A percentile compares a stretch with the other conserved stretches of the same genome.
Evolutionary conservation across 2,113 vertebrate species (phyloP).

Genomic region (Halichoerus grypus): DNA sequence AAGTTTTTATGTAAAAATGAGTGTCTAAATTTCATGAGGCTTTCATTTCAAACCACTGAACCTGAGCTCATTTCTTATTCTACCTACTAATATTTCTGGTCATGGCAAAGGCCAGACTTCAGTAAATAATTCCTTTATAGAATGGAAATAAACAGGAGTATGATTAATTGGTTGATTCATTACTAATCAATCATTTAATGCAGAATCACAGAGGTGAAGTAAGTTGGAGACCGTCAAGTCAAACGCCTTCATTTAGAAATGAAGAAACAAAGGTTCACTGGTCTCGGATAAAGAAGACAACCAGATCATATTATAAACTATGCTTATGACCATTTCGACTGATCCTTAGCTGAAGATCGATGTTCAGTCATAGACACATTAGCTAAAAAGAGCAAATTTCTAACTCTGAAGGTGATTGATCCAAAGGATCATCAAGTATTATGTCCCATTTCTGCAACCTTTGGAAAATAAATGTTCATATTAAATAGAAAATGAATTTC

Average conservation of each 20-base stretch:
- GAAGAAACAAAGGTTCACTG: not conserved
- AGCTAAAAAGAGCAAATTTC: slow-evolving; percentile 34
- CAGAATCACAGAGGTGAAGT: not conserved
- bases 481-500: slow-evolving; percentile 86
- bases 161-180: not conserved
- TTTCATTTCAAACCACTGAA: not conserved
- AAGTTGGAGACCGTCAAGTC: not conserved
- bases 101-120: not conserved
- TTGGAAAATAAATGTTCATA: slow-evolving; percentile 71
- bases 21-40: not conserved
- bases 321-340: not conserved
- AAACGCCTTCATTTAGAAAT: not conserved
- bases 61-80: not conserved
- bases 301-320: not conserved
- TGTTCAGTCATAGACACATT: not conserved
- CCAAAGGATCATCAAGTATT: slow-evolving; percentile 22
- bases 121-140: not conserved
- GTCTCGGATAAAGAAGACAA: not conserved
- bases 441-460: slow-evolving; percentile 49
- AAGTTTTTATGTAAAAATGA: slow-evolving; percentile 2
- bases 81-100: not conserved
- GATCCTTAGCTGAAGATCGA: not conserved
- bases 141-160: not conserved
- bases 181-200: slow-evolving; percentile 59
- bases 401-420: not conserved